Evolutionary conservation across 2,888 invertebrate genomes (phyloP).

Genomic region (Rhingia campestris): DNA sequence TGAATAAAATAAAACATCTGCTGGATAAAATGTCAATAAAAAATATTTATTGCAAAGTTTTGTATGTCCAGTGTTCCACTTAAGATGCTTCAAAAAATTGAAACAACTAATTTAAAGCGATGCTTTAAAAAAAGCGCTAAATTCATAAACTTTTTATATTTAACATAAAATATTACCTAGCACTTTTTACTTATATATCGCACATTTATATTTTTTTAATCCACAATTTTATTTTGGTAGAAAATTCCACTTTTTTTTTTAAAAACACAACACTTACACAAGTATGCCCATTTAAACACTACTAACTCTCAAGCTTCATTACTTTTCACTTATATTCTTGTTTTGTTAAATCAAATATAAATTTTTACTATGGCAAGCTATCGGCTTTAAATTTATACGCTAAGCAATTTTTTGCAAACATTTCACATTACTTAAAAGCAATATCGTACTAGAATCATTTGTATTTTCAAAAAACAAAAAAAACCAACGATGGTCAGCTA

Average conservation of each 20-base stretch:
- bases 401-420: slow-evolving; percentile 61
- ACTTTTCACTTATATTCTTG: slow-evolving; percentile 17
- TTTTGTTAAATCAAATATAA: slow-evolving; percentile 50
- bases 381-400: slow-evolving; percentile 53
- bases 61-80: neutral
- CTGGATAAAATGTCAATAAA: neutral
- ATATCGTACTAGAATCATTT: slow-evolving; percentile 5
- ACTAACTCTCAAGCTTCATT: slow-evolving; percentile 47
- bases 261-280: neutral
- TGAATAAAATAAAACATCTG: neutral
- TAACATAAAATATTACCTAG: too few relatives aligned
- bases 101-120: too few relatives aligned
- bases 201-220: neutral
- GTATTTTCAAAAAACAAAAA: slow-evolving; percentile 15
- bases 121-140: too few relatives aligned
- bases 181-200: too few relatives aligned
- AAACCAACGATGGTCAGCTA: slow-evolving; percentile 13
- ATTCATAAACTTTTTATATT: too few relatives aligned
- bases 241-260: neutral
- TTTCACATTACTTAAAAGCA: slow-evolving; percentile 31
- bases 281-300: slow-evolving; percentile 7
- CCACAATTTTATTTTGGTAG: neutral
- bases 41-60: neutral
- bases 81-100: neutral
- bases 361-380: slow-evolving; percentile 72